Evolutionary conservation across 2,113 vertebrate species (phyloP).

Genomic region (Felis catus): F.catus_Fca126_mat1.0 CM031416.1:92088501-92089000

Average conservation of each 20-base stretch:
- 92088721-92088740: background rate
- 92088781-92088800: background rate
- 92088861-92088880: background rate
- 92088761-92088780: background rate
- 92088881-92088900: background rate
- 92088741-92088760: background rate
- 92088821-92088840: background rate
- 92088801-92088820: background rate
- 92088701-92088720: background rate
- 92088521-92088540: background rate
- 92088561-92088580: background rate
- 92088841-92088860: too few species aligned
- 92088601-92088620: background rate
- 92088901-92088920: background rate
- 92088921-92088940: background rate
- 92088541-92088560: background rate
- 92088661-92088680: background rate
- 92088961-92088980: background rate
- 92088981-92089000: background rate
- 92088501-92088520: background rate
- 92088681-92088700: background rate
- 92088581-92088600: background rate
- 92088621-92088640: background rate
- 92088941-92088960: background rate
- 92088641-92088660: background rate